phyloP scores from a whole-genome alignment of 2,797 vertebrate genomes.

The Apogon hyalosoma region DNA sequence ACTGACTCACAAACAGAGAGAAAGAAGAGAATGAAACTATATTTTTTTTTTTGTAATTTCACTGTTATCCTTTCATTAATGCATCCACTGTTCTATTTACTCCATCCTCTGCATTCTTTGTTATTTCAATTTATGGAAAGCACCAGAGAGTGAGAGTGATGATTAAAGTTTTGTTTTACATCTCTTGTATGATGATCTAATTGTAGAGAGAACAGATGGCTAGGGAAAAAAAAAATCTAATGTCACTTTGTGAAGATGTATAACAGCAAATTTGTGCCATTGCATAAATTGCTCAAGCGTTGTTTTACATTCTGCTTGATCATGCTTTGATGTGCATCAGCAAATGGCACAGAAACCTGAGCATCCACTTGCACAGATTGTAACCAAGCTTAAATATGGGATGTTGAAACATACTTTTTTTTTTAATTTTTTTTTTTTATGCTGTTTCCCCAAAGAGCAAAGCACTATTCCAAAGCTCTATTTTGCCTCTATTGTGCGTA shows the following conservation, averaged over 20 bases:
- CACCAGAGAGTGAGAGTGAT: background rate
- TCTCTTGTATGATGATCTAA: slow-evolving; percentile 21
- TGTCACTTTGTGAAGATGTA: slow-evolving; percentile 44
- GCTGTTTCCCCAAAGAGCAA: background rate
- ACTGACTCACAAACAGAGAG: too few relatives aligned
- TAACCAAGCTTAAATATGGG: background rate
- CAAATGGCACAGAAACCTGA: slow-evolving; percentile 18
- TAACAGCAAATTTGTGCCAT: slow-evolving; percentile 29
- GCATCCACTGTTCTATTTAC: too few relatives aligned
- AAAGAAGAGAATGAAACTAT: too few relatives aligned
- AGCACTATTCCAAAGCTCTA: background rate
- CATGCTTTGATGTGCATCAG: slow-evolving; percentile 37
- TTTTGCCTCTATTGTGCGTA: background rate
- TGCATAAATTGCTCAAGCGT: slow-evolving; percentile 52
- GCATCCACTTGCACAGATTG: background rate
- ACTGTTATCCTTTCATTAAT: background rate
- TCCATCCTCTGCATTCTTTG: background rate
- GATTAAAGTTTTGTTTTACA: slow-evolving; percentile 23
- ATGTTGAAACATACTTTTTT: slow-evolving; percentile 1
- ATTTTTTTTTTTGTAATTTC: background rate
- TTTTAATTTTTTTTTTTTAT: too few relatives aligned
- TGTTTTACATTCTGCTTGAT: slow-evolving; percentile 62
- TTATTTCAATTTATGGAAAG: background rate
- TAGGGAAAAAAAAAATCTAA: slow-evolving; percentile 29
- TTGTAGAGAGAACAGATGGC: slow-evolving; percentile 60